A percentile compares a stretch with the other conserved stretches of the same genome.
These are phyloP conservation scores for Toxotes jaculatrix DNA, from an alignment of 2,113 vertebrate species.

Conservation along the genomic window DNA sequence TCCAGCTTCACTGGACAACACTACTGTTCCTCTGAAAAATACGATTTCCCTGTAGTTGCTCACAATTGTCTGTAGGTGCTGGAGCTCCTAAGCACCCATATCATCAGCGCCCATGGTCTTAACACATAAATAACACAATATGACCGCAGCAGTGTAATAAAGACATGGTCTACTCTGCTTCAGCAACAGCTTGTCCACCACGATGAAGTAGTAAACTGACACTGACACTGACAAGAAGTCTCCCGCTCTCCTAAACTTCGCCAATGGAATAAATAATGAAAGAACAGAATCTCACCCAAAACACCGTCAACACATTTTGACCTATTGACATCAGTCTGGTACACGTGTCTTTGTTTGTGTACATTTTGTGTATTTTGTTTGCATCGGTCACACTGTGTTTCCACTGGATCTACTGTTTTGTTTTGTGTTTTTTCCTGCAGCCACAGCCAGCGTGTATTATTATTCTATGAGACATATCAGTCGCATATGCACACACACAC, in stretches of 20 bases:
- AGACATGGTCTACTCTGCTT: too few relatives aligned
- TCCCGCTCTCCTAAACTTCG: too few relatives aligned
- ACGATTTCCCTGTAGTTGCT: background rate
- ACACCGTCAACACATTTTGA: background rate
- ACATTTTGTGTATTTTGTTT: background rate
- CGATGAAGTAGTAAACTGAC: background rate
- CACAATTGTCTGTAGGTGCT: background rate
- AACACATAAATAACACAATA: background rate
- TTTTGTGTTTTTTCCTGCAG: background rate
- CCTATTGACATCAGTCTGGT: background rate
- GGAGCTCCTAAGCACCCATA: background rate
- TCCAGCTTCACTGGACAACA: too few relatives aligned
- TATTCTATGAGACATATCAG: constrained; percentile 13
- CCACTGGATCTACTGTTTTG: background rate
- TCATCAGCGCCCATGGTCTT: background rate
- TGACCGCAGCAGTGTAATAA: too few relatives aligned
- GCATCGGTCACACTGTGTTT: background rate
- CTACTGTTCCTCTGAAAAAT: too few relatives aligned
- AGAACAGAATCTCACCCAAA: background rate
- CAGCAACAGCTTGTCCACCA: background rate
- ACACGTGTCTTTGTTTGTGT: background rate
- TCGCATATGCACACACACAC: background rate
- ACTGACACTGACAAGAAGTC: too few relatives aligned
- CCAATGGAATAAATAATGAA: too few relatives aligned
- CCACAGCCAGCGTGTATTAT: background rate